Base-by-base conservation (phyloP, 2,888 invertebrate species). In the Cybosia mesomella region DNA sequence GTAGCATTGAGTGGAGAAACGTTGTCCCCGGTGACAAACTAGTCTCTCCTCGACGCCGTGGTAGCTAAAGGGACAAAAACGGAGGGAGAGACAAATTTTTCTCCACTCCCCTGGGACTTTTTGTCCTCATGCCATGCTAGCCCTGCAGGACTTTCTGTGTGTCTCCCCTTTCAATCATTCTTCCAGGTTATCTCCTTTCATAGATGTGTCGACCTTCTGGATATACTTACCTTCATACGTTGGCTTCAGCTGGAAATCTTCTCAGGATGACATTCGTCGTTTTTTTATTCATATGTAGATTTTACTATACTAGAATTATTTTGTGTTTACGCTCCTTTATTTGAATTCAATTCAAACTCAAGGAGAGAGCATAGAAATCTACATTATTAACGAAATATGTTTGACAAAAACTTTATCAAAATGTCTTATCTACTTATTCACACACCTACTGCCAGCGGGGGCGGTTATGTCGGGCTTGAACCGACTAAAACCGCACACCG, bases 391-490 rank as follows among this genome's bases (percentile, higher is more conserved):
- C 49, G n/a, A 49, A 49, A 49, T n/a, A 18, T 28, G 28, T 49
- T 49, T 49, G n/a, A n/a, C 49, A 49, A 49, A 49, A 49, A n/a
- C n/a, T n/a, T n/a, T n/a, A n/a, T n/a, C 49, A 49, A n/a, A 49
- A 4, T n/a, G 18, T n/a, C 49, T 49, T 49, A 49, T 49, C 49
- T 49, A 49, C 49, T 18, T 49, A 49, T 43, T 18, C 5, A 43
- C 18, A 43, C 18, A 43, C n/a, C n/a, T n/a, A n/a, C n/a, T n/a
- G n/a, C n/a, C n/a, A n/a, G n/a, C n/a, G n/a, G n/a, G n/a, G n/a
- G n/a, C n/a, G n/a, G n/a, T n/a, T n/a, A n/a, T n/a, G n/a, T n/a
- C n/a, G n/a, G n/a, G n/a, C n/a, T n/a, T n/a, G n/a, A n/a, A n/a
- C n/a, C n/a, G n/a, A n/a, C n/a, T n/a, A n/a, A n/a, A n/a, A n/a